A percentile compares a stretch with the other conserved stretches of the same genome.
Conservation (phyloP, 2,888 invertebrate genomes). For the Itoplectis maculator region DNA sequence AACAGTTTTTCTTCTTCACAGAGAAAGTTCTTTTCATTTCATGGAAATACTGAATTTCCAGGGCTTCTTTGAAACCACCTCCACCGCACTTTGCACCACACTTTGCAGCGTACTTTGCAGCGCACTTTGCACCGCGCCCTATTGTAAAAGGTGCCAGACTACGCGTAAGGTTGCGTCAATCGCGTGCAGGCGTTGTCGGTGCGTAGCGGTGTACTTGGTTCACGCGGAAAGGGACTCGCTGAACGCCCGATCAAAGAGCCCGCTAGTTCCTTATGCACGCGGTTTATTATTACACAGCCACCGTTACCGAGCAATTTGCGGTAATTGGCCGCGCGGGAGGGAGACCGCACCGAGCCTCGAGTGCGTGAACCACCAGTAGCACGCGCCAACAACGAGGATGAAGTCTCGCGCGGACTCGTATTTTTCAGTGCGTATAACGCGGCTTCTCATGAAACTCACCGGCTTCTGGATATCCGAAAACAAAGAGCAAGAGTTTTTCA, state of each 20-base stretch:
- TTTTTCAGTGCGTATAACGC: slow-evolving; percentile 49
- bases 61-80: too few relatives aligned
- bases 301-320: background rate
- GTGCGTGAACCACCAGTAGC: background rate
- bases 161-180: background rate
- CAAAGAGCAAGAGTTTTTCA: slow-evolving; percentile 15
- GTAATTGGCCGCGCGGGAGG: background rate
- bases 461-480: slow-evolving; percentile 61
- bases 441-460: slow-evolving; percentile 57
- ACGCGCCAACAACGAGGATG: background rate
- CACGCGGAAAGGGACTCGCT: background rate
- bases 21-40: too few relatives aligned
- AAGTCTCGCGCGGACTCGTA: background rate
- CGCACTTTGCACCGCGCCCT: background rate
- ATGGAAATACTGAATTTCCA: too few relatives aligned
- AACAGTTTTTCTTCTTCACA: too few relatives aligned
- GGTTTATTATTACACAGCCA: background rate
- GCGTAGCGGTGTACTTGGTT: background rate
- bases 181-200: background rate
- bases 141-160: background rate
- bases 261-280: background rate
- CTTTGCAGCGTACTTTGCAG: too few relatives aligned
- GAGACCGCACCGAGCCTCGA: background rate
- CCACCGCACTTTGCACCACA: too few relatives aligned
- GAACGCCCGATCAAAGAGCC: slow-evolving; percentile 10